Conservation (phyloP, 2,888 invertebrate genomes). For the Pollenia labialis region DNA sequence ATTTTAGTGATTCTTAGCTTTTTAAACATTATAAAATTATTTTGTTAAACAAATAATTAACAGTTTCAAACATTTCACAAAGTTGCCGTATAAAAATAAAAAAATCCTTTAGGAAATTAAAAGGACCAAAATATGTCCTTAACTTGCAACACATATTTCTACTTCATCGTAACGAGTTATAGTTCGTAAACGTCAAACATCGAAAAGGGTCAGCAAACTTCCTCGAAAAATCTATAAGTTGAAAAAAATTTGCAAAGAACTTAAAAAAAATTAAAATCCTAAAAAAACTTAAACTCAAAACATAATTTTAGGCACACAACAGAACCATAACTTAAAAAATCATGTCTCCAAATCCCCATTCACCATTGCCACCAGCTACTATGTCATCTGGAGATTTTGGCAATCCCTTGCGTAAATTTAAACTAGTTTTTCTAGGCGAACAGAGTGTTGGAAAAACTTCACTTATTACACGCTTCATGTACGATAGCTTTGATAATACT, state of each 20-base stretch:
- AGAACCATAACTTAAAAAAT: constrained; percentile 14
- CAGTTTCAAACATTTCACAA: not conserved
- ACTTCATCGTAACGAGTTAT: constrained; percentile 37
- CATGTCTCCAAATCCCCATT: constrained; percentile 72
- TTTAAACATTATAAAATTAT: no score
- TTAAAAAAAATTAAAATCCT: not conserved
- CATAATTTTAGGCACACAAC: not conserved
- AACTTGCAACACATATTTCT: constrained; percentile 43
- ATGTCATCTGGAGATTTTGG: constrained; percentile 97
- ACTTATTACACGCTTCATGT: constrained; percentile 99
- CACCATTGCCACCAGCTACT: constrained; percentile 67
- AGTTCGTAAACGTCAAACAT: constrained; percentile 68
- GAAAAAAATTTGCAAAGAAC: constrained; percentile 34
- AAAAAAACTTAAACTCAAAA: not conserved
- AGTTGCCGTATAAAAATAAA: constrained; percentile 12
- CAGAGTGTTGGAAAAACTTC: constrained; percentile 99
- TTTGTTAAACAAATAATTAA: not conserved
- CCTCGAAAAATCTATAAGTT: constrained; percentile 72
- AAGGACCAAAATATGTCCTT: constrained; percentile 47
- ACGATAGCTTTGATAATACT: constrained; percentile 99
- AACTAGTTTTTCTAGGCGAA: constrained; percentile 99
- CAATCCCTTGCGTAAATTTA: constrained; percentile 99
- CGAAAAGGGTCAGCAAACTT: constrained; percentile 70
- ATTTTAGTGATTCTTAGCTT: no score
- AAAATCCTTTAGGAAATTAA: constrained; percentile 41